These are phyloP conservation scores for Seriola aureovittata DNA, from an alignment of 2,113 vertebrate genomes.

Conservation along the genomic window DNA sequence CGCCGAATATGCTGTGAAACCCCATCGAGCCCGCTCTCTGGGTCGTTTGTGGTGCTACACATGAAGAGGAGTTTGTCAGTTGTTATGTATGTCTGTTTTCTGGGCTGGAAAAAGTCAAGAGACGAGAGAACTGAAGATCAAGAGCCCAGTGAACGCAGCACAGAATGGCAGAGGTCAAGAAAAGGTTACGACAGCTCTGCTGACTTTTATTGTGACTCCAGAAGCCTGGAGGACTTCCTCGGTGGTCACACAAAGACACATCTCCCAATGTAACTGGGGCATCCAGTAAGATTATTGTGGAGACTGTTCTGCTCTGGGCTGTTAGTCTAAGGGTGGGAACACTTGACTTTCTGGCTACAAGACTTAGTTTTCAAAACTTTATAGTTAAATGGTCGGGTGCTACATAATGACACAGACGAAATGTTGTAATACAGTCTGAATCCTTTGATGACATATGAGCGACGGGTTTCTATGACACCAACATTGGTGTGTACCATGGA, in stretches of 20 bases:
- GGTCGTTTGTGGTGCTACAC: conserved; percentile 29
- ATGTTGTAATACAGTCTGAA: not conserved
- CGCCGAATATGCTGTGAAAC: conserved; percentile 8
- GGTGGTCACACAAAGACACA: conserved; percentile 1
- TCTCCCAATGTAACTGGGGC: conserved; percentile 34
- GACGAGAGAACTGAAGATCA: conserved; percentile 35
- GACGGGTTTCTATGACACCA: not conserved
- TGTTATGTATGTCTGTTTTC: conserved; percentile 27
- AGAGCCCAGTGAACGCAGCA: conserved; percentile 24
- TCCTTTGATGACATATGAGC: not conserved
- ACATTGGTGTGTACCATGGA: not conserved
- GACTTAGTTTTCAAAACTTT: conserved; percentile 47
- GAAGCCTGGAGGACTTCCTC: conserved; percentile 45
- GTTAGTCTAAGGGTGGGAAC: conserved; percentile 3
- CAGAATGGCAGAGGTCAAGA: conserved; percentile 52
- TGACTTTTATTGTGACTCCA: conserved; percentile 46
- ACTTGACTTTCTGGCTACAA: conserved; percentile 32
- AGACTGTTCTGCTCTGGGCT: not conserved
- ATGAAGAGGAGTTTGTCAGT: conserved; percentile 34
- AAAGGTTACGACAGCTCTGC: conserved; percentile 33
- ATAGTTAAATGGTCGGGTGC: conserved; percentile 12
- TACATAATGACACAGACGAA: not conserved
- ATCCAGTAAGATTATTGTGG: conserved; percentile 19
- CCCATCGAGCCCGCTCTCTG: not conserved
- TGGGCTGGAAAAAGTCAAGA: conserved; percentile 15